A percentile compares a stretch with the other conserved stretches of the same genome.
These are phyloP conservation scores for Andrena flavipes DNA, from an alignment of 2,888 invertebrate genomes.

Conservation along the genomic window DNA sequence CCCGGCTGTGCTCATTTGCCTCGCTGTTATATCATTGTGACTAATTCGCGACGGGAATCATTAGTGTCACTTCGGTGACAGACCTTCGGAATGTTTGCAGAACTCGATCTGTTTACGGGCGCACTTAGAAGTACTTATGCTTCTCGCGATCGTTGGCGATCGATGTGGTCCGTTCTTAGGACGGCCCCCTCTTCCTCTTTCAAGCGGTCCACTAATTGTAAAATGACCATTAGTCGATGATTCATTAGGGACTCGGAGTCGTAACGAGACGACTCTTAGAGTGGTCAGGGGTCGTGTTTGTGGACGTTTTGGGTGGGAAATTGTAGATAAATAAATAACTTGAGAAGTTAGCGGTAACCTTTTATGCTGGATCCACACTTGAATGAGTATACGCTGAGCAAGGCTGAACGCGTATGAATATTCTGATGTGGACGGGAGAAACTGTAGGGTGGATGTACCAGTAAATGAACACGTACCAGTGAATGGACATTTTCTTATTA, in stretches of 20 bases:
- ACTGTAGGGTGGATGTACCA: too few species aligned
- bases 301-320: background rate
- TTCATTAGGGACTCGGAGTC: background rate
- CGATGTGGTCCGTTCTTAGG: background rate
- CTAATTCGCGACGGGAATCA: constrained; percentile 30
- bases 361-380: too few species aligned
- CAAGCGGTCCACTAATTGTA: background rate
- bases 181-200: background rate
- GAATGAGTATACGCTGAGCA: too few species aligned
- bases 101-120: constrained; percentile 36
- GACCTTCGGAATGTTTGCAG: constrained; percentile 42
- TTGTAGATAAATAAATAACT: too few species aligned
- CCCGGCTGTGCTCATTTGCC: constrained; percentile 19
- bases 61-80: constrained; percentile 13
- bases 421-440: too few species aligned
- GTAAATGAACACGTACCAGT: too few species aligned
- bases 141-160: constrained; percentile 6
- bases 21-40: constrained; percentile 30
- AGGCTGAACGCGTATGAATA: too few species aligned
- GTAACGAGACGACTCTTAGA: too few species aligned
- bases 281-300: background rate
- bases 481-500: too few species aligned
- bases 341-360: too few species aligned
- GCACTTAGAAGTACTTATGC: background rate
- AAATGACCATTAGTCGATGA: background rate